Percentiles rank a stretch among this genome's conserved stretches.
Evolutionary conservation across 1,140 invertebrate genomes (phyloP).

Genomic region (Temnothorax longispinosus): DNA sequence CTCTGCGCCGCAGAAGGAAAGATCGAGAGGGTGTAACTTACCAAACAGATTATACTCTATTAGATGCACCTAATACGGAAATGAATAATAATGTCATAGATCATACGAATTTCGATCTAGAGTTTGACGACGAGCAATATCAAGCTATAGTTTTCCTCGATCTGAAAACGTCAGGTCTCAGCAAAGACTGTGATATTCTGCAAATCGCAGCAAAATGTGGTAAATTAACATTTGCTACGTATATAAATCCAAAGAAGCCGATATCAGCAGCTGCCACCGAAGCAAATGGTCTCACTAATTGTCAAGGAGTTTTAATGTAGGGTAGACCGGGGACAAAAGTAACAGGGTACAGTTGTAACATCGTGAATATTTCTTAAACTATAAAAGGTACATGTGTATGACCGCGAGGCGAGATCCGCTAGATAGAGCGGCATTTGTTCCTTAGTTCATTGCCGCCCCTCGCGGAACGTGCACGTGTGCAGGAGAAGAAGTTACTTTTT

Average conservation of each 20-base stretch:
- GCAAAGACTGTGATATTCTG: neutral
- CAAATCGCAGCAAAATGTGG: neutral
- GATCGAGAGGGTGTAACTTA: neutral
- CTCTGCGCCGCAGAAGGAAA: neutral
- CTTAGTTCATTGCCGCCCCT: too few species aligned
- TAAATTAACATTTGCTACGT: neutral
- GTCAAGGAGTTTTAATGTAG: neutral
- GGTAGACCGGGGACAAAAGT: too few species aligned
- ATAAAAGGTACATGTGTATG: too few species aligned
- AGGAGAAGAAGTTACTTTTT: too few species aligned
- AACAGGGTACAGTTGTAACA: too few species aligned
- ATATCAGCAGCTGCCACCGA: neutral
- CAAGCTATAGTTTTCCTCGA: neutral
- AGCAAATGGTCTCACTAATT: neutral
- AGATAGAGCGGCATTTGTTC: too few species aligned
- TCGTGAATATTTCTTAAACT: too few species aligned
- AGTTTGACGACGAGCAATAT: neutral
- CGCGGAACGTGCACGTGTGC: too few species aligned
- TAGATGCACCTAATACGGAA: neutral
- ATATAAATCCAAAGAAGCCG: neutral
- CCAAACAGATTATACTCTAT: neutral
- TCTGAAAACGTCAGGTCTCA: neutral
- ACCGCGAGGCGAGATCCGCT: too few species aligned
- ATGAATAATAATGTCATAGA: neutral
- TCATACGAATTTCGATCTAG: neutral